These are phyloP conservation scores for Crocodylus rhombifer DNA, from an alignment of 2,797 vertebrate species.

Conservation along the genomic window DNA sequence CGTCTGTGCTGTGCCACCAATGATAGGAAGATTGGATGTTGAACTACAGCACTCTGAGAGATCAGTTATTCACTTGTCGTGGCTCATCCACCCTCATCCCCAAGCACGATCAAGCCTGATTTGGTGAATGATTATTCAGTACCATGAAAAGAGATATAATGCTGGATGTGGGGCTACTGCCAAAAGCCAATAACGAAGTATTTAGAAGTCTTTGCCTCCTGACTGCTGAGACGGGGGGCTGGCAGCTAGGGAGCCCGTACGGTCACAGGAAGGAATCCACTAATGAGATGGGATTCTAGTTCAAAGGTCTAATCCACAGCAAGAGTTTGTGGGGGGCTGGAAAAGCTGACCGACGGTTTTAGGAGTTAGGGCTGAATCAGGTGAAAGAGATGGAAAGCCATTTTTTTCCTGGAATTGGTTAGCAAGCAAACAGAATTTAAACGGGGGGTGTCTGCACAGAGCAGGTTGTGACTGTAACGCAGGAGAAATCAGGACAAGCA, in stretches of 20 bases:
- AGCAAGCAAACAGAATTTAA: background rate
- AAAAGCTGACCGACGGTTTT: background rate
- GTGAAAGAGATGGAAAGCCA: background rate
- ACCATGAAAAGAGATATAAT: background rate
- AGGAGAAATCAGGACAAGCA: background rate
- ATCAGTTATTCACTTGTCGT: background rate
- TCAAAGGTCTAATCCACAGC: background rate
- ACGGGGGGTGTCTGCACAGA: background rate
- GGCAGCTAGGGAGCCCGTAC: rapidly evolving
- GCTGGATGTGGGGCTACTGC: background rate
- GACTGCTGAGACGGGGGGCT: rapidly evolving
- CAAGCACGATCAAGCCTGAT: background rate
- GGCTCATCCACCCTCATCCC: background rate
- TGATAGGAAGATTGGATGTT: background rate
- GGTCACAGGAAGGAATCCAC: background rate
- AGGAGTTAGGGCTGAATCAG: background rate
- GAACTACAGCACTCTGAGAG: background rate
- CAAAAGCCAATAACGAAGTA: background rate
- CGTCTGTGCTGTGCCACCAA: background rate
- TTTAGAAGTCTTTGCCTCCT: background rate
- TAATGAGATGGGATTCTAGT: background rate
- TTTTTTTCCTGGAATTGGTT: background rate
- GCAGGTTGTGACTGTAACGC: background rate
- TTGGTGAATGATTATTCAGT: background rate
- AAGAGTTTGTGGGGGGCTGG: background rate